phyloP scores from a whole-genome alignment of 2,888 invertebrate species.

The Galeruca laticollis region DNA sequence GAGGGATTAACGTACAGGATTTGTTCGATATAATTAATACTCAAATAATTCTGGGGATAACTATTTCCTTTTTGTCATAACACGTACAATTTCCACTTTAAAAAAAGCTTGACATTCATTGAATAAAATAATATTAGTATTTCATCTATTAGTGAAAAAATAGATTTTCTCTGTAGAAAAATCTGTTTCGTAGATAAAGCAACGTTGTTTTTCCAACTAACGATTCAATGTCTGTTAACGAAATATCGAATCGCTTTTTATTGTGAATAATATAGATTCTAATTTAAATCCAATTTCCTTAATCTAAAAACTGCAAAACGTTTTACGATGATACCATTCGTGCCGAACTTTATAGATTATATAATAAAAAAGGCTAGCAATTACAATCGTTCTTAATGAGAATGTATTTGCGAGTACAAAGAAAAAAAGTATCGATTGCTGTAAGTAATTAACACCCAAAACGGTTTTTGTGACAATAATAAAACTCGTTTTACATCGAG shows the following conservation, averaged over 20 bases:
- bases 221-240: not conserved
- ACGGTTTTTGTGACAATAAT: not conserved
- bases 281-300: not conserved
- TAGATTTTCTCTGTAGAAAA: no score
- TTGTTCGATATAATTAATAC: no score
- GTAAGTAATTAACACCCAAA: not conserved
- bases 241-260: not conserved
- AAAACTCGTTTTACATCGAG: not conserved
- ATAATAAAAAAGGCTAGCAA: not conserved
- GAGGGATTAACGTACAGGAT: no score
- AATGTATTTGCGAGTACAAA: not conserved
- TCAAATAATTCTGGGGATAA: no score
- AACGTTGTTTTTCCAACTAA: not conserved
- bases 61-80: no score
- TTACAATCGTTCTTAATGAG: not conserved
- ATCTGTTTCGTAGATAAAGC: no score
- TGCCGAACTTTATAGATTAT: constrained; percentile 6
- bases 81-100: no score
- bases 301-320: not conserved
- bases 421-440: not conserved
- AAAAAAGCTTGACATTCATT: no score
- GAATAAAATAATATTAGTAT: no score
- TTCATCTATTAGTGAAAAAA: no score
- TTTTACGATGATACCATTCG: not conserved
- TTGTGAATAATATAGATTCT: not conserved